A percentile compares a stretch with the other conserved stretches of the same genome.
Conservation (phyloP, 2,888 invertebrate species). For the Merodon equestris region DNA sequence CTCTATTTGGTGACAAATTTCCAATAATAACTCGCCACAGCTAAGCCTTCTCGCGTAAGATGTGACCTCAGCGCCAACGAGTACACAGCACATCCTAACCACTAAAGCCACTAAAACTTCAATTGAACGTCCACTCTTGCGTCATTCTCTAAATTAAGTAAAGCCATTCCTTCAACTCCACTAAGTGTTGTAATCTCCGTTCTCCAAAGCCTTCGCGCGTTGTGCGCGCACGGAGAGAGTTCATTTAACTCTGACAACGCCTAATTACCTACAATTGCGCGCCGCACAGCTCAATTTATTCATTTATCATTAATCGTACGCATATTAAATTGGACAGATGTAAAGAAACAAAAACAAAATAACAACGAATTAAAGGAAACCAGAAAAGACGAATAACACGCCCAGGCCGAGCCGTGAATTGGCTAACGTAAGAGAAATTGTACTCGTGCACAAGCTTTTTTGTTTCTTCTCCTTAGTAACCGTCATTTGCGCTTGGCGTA, state of each 20-base stretch:
- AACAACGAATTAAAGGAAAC: too few relatives aligned
- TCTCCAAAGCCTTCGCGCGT: slow-evolving; percentile 22
- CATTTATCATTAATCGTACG: slow-evolving; percentile 65
- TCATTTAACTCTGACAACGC: slow-evolving; percentile 66
- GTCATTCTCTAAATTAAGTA: slow-evolving; percentile 64
- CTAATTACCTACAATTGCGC: slow-evolving; percentile 67
- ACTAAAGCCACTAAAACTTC: slow-evolving; percentile 32
- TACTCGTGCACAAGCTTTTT: slow-evolving; percentile 6
- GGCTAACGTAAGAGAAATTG: slow-evolving; percentile 51
- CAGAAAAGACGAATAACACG: slow-evolving; percentile 10
- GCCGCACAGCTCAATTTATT: slow-evolving; percentile 63
- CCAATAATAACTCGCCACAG: not conserved
- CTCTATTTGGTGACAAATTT: not conserved
- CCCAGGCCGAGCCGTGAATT: slow-evolving; percentile 41
- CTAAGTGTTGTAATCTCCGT: slow-evolving; percentile 20
- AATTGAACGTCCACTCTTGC: slow-evolving; percentile 58
- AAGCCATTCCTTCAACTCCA: slow-evolving; percentile 52
- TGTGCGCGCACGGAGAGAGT: slow-evolving; percentile 26
- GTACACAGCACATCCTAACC: not conserved
- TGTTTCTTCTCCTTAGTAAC: slow-evolving; percentile 30
- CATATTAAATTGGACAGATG: slow-evolving; percentile 65
- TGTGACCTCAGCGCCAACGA: slow-evolving; percentile 2
- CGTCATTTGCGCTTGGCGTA: slow-evolving; percentile 58
- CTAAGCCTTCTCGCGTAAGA: too few relatives aligned
- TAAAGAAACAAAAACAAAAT: slow-evolving; percentile 22